A percentile compares a stretch with the other conserved stretches of the same genome.
Conservation (phyloP, 2,113 vertebrate species). For the Chitala chitala region DNA sequence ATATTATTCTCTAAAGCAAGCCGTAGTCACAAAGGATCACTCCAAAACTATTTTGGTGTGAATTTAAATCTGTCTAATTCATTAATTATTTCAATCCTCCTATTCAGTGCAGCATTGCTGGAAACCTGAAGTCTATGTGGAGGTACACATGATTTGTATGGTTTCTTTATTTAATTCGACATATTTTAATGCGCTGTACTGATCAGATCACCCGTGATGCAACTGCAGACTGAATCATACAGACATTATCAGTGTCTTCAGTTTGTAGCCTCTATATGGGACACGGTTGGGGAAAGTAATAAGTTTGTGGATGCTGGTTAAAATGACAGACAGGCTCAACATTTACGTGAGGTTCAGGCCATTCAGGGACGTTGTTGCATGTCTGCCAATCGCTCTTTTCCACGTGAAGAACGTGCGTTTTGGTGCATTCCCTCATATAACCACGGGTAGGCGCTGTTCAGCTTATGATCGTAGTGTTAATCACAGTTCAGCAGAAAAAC, state of each 20-base stretch:
- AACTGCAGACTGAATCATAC: not conserved
- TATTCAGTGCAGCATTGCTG: no score
- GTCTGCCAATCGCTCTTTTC: no score
- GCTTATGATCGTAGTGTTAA: not conserved
- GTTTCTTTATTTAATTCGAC: no score
- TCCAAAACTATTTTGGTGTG: not conserved
- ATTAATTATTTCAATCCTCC: no score
- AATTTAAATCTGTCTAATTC: no score
- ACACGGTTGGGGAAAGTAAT: not conserved
- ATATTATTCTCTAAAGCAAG: no score
- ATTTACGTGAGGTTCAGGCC: no score
- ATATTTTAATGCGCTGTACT: not conserved
- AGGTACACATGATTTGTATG: no score
- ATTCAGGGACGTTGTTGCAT: no score
- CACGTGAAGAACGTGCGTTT: no score
- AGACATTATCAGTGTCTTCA: not conserved
- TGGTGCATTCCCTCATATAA: constrained; percentile 24
- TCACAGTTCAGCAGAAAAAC: not conserved
- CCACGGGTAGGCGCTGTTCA: constrained; percentile 38
- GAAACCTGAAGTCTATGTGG: no score
- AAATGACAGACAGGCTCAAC: not conserved
- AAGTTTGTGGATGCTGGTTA: not conserved
- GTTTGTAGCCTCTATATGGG: constrained; percentile 12
- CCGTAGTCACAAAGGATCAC: not conserved
- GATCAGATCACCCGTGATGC: not conserved